Evolutionary conservation across 1,140 invertebrate species (phyloP), one percentile per base, ranked within the genome.

Genomic region (Hypsibius dujardini): DNA sequence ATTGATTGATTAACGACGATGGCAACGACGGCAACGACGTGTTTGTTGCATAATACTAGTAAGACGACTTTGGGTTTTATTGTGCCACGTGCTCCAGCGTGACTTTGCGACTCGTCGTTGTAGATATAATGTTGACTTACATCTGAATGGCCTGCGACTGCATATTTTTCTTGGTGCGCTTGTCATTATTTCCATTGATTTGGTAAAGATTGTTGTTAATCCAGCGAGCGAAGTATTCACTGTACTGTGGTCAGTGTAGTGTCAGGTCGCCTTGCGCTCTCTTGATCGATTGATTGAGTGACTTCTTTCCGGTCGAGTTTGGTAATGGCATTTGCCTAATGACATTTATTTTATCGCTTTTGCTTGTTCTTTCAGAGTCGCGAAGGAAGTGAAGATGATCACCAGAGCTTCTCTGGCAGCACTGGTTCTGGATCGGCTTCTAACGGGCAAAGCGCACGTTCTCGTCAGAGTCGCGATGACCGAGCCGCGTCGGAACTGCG

Each of bases 401-500:
- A 42, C 12, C 3, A 12, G 12, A 67, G 50, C 50, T 7, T n/a
- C 50, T 7, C 50, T n/a, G 50, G n/a, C 7, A 56, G 50, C n/a
- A 12, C 62, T 3, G 62, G 62, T 42, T 67, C 62, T 3, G 62
- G 42, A 7, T 42, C 62, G 12, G 12, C 0, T 0, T 67, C 62
- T 3, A 42, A 15, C 62, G 45, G 7, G 50, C 7, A 42, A 7
- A 42, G 42, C 12, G 12, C 3, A 45, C 62, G 62, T 45, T 15
- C 12, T 3, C 62, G 62, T 3, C 42, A 12, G 12, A 67, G 42
- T 45, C 62, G 62, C 62, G 62, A 67, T 42, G 62, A 67, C 12
- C 62, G 62, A 12, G 62, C 62, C 3, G 62, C 62, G 12, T 67
- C 42, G 62, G 62, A 67, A 45, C 12, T 42, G 62, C 12, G 62